Evolutionary conservation across 2,888 invertebrate species (phyloP), one percentile per base, ranked within the genome.

Genomic region (Eupithecia insigniata): DNA sequence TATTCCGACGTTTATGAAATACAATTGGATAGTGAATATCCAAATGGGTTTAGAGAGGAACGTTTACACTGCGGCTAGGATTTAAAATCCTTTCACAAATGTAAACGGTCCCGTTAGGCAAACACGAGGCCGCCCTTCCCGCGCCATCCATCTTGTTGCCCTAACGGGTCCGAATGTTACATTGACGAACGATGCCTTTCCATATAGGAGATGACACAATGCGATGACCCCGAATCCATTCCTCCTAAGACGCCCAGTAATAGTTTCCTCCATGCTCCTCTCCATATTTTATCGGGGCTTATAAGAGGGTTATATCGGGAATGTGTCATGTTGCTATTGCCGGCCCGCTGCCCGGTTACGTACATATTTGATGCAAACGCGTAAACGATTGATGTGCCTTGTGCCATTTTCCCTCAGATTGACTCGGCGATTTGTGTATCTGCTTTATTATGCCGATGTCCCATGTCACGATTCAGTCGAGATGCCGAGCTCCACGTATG

Each of bases 201-300:
- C 90, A 91, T 90, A 90, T 88, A 86, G 81, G 84, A 89, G 90
- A 90, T 90, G 92, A 90, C 90, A 90, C 92, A 91, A 91, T 88
- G 87, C 87, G 90, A 91, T 92, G 91, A 89, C 90, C 92, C 91
- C 88, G 84, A 87, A 89, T 88, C 89, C 87, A 88, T 90, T 90
- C 87, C 86, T 83, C 80, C 83, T 83, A 83, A 86, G 87, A 83
- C 82, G 85, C 83, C 66, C 76, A 80, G 88, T 90, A 90, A 90
- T 90, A 90, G 90, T 89, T 90, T 89, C 86, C 84, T 82, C 84
- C 85, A 85, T 84, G 85, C 85, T 85, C 82, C 87, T 90, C 86
- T 88, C 88, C 89, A 91, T 90, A 91, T 91, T 89, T 90, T 89
- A 90, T 89, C 88, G 85, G 83, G 78, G 85, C 87, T 89, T 89